Base-by-base conservation (phyloP, 2,888 invertebrate species). In the Dendrolimus houi region DNA sequence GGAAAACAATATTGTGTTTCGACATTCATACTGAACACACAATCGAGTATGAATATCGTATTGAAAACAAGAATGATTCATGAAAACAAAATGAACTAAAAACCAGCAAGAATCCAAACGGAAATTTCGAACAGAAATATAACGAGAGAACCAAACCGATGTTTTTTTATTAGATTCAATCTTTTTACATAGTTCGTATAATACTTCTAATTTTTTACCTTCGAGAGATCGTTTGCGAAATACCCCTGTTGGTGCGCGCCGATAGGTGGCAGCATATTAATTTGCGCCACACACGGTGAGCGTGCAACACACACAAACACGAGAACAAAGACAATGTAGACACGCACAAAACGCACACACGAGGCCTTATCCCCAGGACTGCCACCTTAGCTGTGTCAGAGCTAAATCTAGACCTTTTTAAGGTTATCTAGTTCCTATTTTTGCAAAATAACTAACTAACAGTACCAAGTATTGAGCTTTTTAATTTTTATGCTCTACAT, bases 211-310 rank as follows among this genome's bases (percentile, higher is more conserved):
- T 81, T 93, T 94, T 94, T 96, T 96, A 96, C 96, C 96, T 96
- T 96, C 96, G 95, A 96, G 96, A 94, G 96, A 96, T 95, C 96
- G 95, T 96, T 96, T 96, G 96, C 96, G 96, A 96, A 96, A 96
- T 94, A 96, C 96, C 94, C 96, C 96, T 96, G 91, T 81, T 82
- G 89, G 84, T 81, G 87, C 83, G 82, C 88, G 89, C 83, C 87
- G 89, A 83, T 81, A 85, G 85, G 70, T 82, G 87, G 87, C 85
- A 86, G 88, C 87, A 84, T 77, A 80, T 81, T 75, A 81, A 81
- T 75, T 86, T 85, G 89, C 88, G 90, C 88, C 89, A 84, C 82
- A 88, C 85, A 89, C 85, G 90, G 91, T 88, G 89, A 89, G 91
- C 91, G 91, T 91, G 91, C 91, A 91, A 91, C 89, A 89, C 89